Percentiles rank a stretch among this genome's conserved stretches.
Conservation (phyloP, 2,888 invertebrate genomes). For the Eilema griseolum region DNA sequence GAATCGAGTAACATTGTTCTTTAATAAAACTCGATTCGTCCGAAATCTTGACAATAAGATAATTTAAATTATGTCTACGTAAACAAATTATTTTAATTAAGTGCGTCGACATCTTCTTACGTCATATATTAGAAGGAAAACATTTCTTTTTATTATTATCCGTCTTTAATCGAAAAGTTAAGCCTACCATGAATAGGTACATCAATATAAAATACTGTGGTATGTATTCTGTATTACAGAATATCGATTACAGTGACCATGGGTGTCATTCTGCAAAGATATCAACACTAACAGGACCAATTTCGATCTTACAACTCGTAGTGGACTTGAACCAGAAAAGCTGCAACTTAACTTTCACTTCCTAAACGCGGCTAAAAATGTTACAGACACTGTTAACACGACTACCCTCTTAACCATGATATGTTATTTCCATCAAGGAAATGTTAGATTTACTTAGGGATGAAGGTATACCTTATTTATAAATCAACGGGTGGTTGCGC, state of each 20-base stretch:
- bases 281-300: not conserved
- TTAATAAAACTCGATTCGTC: not conserved
- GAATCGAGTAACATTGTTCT: slow-evolving; percentile 10
- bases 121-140: not conserved
- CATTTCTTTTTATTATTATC: not conserved
- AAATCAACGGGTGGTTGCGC: not conserved
- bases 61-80: not conserved
- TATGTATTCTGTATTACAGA: not conserved
- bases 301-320: not conserved
- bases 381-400: slow-evolving; percentile 11
- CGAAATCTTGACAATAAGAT: slow-evolving; percentile 15
- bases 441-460: not conserved
- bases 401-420: slow-evolving; percentile 16
- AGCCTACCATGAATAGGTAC: too few species aligned
- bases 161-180: too few species aligned
- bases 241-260: not conserved
- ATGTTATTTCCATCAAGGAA: slow-evolving; percentile 2
- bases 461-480: not conserved
- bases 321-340: slow-evolving; percentile 3
- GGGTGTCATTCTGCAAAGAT: not conserved
- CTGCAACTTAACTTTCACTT: slow-evolving; percentile 6
- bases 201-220: too few species aligned
- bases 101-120: not conserved
- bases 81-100: not conserved
- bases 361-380: slow-evolving; percentile 13